Evolutionary conservation across 2,797 vertebrate species (phyloP).

Genomic region (Chrosomus eos): DNA sequence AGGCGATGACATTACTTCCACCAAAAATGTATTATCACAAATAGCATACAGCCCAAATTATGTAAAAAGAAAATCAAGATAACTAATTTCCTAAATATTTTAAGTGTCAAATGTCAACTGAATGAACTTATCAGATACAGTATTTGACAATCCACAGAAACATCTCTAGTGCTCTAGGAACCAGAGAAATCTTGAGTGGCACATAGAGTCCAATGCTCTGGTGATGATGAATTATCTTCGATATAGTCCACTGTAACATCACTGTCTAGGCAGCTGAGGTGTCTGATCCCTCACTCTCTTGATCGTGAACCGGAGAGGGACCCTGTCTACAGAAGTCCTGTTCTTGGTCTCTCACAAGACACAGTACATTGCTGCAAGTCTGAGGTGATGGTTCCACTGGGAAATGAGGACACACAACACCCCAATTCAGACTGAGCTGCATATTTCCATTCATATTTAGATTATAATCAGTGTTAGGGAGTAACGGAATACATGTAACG

Average conservation of each 20-base stretch:
- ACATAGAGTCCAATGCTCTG: constrained; percentile 52
- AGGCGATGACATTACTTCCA: neutral
- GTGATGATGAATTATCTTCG: constrained; percentile 43
- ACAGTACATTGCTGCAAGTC: constrained; percentile 8
- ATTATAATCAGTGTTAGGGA: neutral
- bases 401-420: constrained; percentile 44
- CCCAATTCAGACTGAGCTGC: constrained; percentile 8
- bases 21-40: neutral
- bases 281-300: constrained; percentile 24
- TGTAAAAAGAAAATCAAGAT: neutral
- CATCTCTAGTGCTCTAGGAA: constrained; percentile 39
- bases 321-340: neutral
- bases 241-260: constrained; percentile 58
- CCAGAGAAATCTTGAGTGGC: constrained; percentile 58
- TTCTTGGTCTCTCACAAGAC: constrained; percentile 24
- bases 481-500: neutral
- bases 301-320: constrained; percentile 18
- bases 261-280: constrained; percentile 31
- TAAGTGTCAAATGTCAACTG: neutral
- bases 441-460: neutral
- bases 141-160: neutral
- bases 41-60: neutral
- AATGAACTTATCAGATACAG: neutral
- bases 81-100: neutral
- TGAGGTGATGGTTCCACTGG: constrained; percentile 40